Base-by-base conservation (phyloP, 2,888 invertebrate genomes). In the Osmoderma eremita region DNA sequence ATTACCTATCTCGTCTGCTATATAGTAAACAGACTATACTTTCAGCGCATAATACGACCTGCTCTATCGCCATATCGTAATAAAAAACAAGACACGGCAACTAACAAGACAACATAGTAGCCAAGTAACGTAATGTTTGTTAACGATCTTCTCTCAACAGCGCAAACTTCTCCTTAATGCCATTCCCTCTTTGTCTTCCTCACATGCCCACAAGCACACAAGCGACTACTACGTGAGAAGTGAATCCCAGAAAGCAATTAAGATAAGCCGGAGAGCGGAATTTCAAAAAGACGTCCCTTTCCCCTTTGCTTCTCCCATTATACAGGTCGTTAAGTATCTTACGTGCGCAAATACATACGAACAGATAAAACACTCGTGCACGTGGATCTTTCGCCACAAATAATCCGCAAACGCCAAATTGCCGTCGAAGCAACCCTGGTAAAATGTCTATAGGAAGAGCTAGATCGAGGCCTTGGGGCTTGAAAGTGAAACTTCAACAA, bases 221-320 rank as follows among this genome's bases (percentile, higher is more conserved):
- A n/a, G 20, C 48, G 4, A 3, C 17, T 17, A 39, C 56, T 56
- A 56, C 56, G 56, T 56, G 56, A 56, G 56, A 56, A 41, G 56
- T 41, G 56, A 56, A 56, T 56, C 41, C 56, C 18, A 41, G 56
- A 56, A 56, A 56, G 56, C 41, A 56, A 56, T 56, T 56, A 56
- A 56, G 56, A 56, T 56, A 56, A 56, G 22, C 39, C 22, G 20
- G 56, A 56, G 56, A 56, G 41, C 12, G 20, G 22, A 24, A 36
- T 13, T 39, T 56, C 20, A 56, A 56, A 56, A 56, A 22, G 38
- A n/a, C 20, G 8, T 22, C 49, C 5, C n/a, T 13, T 17, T 17
- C 17, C 13, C 42, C 4, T 15, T 17, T 5, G n/a, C 42, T 5
- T 42, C 42, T 15, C 2, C 12, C n/a, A 6, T 42, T 5, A 36